phyloP scores from a whole-genome alignment of 2,797 vertebrate genomes.

The Sebastes vulpes region DNA sequence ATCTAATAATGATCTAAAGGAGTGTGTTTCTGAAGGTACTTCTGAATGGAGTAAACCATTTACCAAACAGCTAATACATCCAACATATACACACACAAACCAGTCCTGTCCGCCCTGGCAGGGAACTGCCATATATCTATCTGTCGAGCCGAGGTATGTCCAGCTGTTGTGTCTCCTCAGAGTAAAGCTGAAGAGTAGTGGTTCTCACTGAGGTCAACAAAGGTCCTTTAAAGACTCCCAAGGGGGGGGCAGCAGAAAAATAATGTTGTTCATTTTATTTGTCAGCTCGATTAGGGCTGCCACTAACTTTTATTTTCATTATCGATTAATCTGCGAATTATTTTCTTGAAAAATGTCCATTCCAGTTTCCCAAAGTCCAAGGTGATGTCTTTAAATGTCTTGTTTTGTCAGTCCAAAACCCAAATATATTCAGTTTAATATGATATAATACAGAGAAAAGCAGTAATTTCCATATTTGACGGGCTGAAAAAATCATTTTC shows the following conservation, averaged over 20 bases:
- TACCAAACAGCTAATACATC: conserved; percentile 4
- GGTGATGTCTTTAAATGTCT: too few relatives aligned
- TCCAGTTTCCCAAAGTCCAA: too few relatives aligned
- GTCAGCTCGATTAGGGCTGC: background rate
- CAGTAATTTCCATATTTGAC: too few relatives aligned
- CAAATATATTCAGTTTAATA: too few relatives aligned
- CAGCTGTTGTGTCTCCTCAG: conserved; percentile 63
- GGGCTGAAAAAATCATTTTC: too few relatives aligned
- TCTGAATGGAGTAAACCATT: conserved; percentile 1
- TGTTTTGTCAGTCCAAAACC: too few relatives aligned
- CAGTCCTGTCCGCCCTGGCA: background rate
- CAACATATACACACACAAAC: background rate
- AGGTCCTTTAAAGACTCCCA: background rate
- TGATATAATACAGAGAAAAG: too few relatives aligned
- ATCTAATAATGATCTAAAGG: conserved; percentile 20
- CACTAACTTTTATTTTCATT: too few relatives aligned
- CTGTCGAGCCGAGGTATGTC: conserved; percentile 41
- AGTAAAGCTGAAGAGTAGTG: conserved; percentile 20
- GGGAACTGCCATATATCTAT: conserved; percentile 45
- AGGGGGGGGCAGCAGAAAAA: background rate
- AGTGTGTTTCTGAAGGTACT: background rate
- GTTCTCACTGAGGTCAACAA: conserved; percentile 2
- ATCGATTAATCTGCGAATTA: too few relatives aligned
- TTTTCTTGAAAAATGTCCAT: too few relatives aligned
- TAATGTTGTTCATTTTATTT: background rate